A percentile compares a stretch with the other conserved stretches of the same genome.
Evolutionary conservation across 2,113 vertebrate genomes (phyloP).

Genomic region (Mungos mungo): DNA sequence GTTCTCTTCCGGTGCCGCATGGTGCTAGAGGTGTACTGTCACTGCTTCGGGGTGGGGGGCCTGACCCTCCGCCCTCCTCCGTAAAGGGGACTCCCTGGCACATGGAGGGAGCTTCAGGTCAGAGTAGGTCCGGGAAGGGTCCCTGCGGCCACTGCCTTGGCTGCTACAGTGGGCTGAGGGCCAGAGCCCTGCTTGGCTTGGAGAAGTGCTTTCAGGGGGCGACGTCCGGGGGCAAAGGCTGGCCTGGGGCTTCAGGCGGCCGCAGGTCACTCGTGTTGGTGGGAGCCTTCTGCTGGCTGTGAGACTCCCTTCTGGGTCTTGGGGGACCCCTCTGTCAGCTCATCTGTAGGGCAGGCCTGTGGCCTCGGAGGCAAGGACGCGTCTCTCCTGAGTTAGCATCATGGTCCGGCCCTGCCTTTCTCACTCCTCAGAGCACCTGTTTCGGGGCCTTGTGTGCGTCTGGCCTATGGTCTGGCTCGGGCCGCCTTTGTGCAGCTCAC

Average conservation of each 20-base stretch:
- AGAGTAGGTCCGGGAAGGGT: background rate
- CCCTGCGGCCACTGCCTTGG: background rate
- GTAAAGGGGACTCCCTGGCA: background rate
- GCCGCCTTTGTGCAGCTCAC: background rate
- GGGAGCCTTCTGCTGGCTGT: background rate
- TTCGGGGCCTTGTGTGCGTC: background rate
- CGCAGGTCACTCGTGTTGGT: background rate
- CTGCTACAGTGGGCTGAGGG: background rate
- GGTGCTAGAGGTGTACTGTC: background rate
- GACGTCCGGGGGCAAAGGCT: fast-evolving
- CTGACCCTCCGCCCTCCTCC: no score
- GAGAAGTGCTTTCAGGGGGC: background rate
- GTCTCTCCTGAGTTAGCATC: background rate
- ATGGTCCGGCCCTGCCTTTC: background rate
- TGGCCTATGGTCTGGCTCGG: background rate
- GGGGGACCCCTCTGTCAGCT: background rate
- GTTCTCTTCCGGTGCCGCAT: background rate
- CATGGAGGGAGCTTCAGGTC: background rate
- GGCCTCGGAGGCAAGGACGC: background rate
- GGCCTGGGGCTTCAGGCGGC: background rate
- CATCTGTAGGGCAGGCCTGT: fast-evolving
- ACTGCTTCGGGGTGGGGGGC: fast-evolving
- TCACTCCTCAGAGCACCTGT: background rate
- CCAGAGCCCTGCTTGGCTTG: background rate
- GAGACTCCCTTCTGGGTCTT: background rate